A percentile compares a stretch with the other conserved stretches of the same genome.
These are phyloP conservation scores for Triplophysa tibetana DNA, from an alignment of 2,113 vertebrate species.

Conservation along the genomic window DNA sequence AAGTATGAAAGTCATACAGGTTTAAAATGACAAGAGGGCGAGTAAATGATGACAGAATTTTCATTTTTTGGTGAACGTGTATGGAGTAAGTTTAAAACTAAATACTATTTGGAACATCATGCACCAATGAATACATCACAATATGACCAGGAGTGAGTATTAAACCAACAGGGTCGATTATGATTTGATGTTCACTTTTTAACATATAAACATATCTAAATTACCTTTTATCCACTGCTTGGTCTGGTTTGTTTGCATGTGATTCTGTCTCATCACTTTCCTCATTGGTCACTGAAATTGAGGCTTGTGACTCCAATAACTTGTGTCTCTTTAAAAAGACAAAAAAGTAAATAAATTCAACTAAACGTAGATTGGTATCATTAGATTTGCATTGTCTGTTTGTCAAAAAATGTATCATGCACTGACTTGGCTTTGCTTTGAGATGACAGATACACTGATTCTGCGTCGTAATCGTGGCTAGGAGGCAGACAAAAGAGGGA, in stretches of 20 bases:
- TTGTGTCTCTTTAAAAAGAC: conserved; percentile 58
- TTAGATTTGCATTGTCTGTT: neutral
- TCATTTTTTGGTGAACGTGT: no score
- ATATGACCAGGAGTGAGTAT: no score
- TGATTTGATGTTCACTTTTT: neutral
- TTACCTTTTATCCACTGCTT: conserved; percentile 10
- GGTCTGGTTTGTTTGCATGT: conserved; percentile 3
- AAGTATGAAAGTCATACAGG: no score
- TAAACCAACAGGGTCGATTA: neutral
- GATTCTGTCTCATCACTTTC: neutral
- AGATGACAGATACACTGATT: conserved; percentile 75
- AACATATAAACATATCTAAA: neutral
- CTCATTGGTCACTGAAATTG: conserved; percentile 17
- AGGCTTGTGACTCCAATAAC: conserved; percentile 26
- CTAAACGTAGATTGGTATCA: neutral
- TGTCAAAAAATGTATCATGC: neutral
- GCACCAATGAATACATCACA: no score
- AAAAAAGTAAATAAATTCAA: conserved; percentile 41
- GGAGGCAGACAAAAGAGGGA: neutral
- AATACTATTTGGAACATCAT: no score
- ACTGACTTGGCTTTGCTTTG: conserved; percentile 59
- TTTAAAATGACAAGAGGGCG: no score
- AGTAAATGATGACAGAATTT: no score
- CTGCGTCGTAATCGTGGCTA: conserved; percentile 19
- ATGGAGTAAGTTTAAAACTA: no score